Evolutionary conservation across 2,888 invertebrate species (phyloP).

Genomic region (Drosophila phalerata): DNA sequence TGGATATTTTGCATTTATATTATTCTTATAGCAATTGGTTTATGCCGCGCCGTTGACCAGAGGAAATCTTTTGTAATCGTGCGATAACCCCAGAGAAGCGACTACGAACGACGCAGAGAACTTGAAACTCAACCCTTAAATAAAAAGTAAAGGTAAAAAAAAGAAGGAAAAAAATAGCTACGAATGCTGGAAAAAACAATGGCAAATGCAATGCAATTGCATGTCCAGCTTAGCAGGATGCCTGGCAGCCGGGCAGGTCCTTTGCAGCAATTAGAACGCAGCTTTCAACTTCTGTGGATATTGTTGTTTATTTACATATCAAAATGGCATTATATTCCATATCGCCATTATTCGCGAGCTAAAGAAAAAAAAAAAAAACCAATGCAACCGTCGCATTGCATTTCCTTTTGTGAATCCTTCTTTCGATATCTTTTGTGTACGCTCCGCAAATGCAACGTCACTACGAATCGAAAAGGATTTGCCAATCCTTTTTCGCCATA

Average conservation of each 20-base stretch:
- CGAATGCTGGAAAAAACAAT: conserved; percentile 53
- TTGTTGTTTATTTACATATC: conserved; percentile 71
- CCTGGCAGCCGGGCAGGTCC: conserved; percentile 64
- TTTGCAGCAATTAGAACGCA: conserved; percentile 75
- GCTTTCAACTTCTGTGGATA: conserved; percentile 7
- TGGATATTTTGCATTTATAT: conserved; percentile 48
- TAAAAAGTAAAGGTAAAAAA: not conserved
- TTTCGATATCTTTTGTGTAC: conserved; percentile 70
- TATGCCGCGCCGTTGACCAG: conserved; percentile 58
- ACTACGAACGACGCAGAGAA: conserved; percentile 39
- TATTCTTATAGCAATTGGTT: conserved; percentile 31
- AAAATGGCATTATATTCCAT: conserved; percentile 69
- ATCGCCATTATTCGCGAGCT: conserved; percentile 51
- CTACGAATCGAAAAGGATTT: conserved; percentile 53
- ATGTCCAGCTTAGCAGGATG: conserved; percentile 79
- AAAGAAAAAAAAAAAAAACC: too few relatives aligned
- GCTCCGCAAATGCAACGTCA: conserved; percentile 52
- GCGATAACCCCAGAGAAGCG: conserved; percentile 77
- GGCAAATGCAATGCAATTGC: conserved; percentile 65
- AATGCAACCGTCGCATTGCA: conserved; percentile 67
- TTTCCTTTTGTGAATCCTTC: conserved; percentile 71
- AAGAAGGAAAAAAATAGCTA: conserved; percentile 27
- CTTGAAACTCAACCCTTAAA: conserved; percentile 76
- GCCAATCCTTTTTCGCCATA: conserved; percentile 17
- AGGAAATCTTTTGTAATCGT: conserved; percentile 82